These are phyloP conservation scores for Ichneumon xanthorius DNA, from an alignment of 2,888 invertebrate species.

Conservation along the genomic window DNA sequence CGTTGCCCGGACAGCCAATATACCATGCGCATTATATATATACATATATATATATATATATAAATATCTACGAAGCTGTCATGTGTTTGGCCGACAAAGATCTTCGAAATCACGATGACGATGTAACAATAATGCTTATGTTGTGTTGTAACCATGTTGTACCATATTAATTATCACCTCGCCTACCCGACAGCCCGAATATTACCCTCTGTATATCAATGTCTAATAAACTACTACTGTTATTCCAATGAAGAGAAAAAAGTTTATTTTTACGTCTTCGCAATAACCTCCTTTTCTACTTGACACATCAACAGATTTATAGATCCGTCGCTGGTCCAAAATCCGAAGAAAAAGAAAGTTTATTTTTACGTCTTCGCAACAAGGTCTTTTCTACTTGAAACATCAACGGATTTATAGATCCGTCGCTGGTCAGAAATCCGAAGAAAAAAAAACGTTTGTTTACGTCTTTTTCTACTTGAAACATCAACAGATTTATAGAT, in stretches of 20 bases:
- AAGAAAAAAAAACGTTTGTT: constrained; percentile 24
- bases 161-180: constrained; percentile 74
- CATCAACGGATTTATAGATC: no score
- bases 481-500: no score
- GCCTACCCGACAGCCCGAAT: constrained; percentile 79
- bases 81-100: constrained; percentile 53
- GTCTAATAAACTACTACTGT: constrained; percentile 84
- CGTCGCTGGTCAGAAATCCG: no score
- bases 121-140: constrained; percentile 71
- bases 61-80: constrained; percentile 31
- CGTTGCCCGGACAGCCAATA: constrained; percentile 34
- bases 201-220: constrained; percentile 83
- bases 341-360: not conserved
- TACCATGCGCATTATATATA: constrained; percentile 48
- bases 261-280: not conserved
- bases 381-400: no score
- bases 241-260: constrained; percentile 72
- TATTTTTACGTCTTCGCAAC: no score
- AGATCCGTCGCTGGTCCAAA: no score
- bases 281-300: not conserved
- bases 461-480: no score
- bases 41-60: constrained; percentile 66
- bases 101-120: constrained; percentile 56
- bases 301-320: not conserved
- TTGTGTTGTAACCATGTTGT: constrained; percentile 78